Evolutionary conservation across 1,140 invertebrate species (phyloP), one percentile per base, ranked within the genome.

Genomic region (Sarcophaga bullata): DNA sequence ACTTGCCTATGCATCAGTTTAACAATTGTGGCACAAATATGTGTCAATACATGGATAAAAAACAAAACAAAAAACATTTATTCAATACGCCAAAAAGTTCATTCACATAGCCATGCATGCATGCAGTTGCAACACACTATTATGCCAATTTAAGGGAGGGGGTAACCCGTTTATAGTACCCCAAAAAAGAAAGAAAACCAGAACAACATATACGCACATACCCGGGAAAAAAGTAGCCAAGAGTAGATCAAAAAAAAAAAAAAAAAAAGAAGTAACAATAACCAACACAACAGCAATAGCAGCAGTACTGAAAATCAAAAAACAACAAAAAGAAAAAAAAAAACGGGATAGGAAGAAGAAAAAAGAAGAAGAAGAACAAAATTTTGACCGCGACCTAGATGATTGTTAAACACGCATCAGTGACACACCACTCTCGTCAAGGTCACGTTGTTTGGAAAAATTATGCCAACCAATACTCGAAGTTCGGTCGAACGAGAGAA

Each of bases 351-450:
- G 25, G 1, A 37, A 37, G 4, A 37, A 37, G 4, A 37, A 37
- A 37, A 37, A 37, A 37, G 4, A 37, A 37, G 4, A 37, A 37
- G 25, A 37, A 37, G 25, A 37, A 37, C 25, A 37, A 37, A 37
- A 37, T 37, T 68, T 68, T 68, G 62, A 68, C 62, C 62, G 62
- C 75, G 75, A 78, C 75, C 75, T 78, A 78, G 75, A 78, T 78
- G 75, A 78, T 78, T 78, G 75, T 78, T 78, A 78, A 78, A 50
- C 75, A 78, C 75, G 75, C 75, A 78, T 78, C 75, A 78, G 75
- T 78, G 75, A 78, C 75, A 78, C 75, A 78, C 75, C 75, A 78
- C 75, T 78, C 75, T 78, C 48, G 75, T 78, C 75, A 78, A 78
- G 75, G 75, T 78, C 75, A 78, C 17, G 75, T 19, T 78, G 75